Evolutionary conservation across 2,888 invertebrate species (phyloP).

Genomic region (Drosophila kanekoi): DNA sequence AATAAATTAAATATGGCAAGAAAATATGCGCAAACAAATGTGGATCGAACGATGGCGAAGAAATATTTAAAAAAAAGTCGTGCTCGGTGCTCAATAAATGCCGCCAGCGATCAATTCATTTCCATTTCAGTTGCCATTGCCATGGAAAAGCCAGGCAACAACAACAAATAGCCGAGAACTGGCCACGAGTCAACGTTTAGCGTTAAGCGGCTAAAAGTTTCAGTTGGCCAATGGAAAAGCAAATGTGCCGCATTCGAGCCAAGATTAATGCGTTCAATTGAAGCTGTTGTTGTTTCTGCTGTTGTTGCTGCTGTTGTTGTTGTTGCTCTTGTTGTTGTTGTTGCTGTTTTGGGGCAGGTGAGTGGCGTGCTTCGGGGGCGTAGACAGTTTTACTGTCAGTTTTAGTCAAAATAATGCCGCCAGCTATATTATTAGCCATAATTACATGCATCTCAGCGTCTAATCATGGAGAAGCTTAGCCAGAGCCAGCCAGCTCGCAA

Average conservation of each 20-base stretch:
- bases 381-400: slow-evolving; percentile 77
- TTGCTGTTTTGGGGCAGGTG: slow-evolving; percentile 16
- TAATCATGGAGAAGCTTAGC: slow-evolving; percentile 63
- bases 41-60: slow-evolving; percentile 65
- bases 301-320: slow-evolving; percentile 32
- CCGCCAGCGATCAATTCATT: slow-evolving; percentile 71
- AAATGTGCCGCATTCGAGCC: slow-evolving; percentile 54
- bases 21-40: slow-evolving; percentile 66
- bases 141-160: slow-evolving; percentile 48
- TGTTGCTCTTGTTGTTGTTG: slow-evolving; percentile 11
- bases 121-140: slow-evolving; percentile 73
- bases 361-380: slow-evolving; percentile 46
- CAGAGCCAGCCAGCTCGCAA: slow-evolving; percentile 20
- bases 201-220: slow-evolving; percentile 38
- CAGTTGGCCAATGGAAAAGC: slow-evolving; percentile 55
- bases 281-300: slow-evolving; percentile 21
- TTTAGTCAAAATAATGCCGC: slow-evolving; percentile 72
- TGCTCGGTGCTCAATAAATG: slow-evolving; percentile 75
- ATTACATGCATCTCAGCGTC: slow-evolving; percentile 72
- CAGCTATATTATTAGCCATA: slow-evolving; percentile 77
- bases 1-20: slow-evolving; percentile 68
- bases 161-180: slow-evolving; percentile 24
- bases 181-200: slow-evolving; percentile 46
- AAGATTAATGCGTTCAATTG: slow-evolving; percentile 76
- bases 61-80: slow-evolving; percentile 60